These are phyloP conservation scores for Agonopterix alstromeriana DNA, from an alignment of 2,888 invertebrate species.

Conservation along the genomic window DNA sequence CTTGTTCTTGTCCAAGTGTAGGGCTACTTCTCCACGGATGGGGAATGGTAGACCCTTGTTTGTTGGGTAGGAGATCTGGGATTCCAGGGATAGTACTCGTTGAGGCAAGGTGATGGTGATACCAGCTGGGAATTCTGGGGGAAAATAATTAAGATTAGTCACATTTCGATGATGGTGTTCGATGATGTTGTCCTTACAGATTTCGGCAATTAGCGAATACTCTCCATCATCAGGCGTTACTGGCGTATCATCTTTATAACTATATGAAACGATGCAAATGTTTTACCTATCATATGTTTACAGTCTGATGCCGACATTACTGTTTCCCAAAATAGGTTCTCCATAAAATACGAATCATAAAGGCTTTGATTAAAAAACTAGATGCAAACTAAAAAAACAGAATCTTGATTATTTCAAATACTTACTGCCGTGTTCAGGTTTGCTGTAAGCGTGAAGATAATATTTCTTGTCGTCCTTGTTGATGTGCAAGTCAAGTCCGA, in stretches of 20 bases:
- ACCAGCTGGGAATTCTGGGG: slow-evolving; percentile 56
- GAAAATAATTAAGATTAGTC: background rate
- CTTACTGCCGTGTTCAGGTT: slow-evolving; percentile 79
- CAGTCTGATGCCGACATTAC: too few relatives aligned
- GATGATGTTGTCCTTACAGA: too few relatives aligned
- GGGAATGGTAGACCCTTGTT: slow-evolving; percentile 71
- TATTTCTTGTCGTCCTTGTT: slow-evolving; percentile 84
- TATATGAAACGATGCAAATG: too few relatives aligned
- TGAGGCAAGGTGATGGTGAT: slow-evolving; percentile 81
- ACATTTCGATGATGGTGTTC: too few relatives aligned
- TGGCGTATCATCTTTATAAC: too few relatives aligned
- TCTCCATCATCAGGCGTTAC: too few relatives aligned
- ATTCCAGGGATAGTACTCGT: slow-evolving; percentile 80
- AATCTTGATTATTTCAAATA: slow-evolving; percentile 10
- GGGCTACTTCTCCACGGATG: slow-evolving; percentile 77
- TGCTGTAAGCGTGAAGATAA: slow-evolving; percentile 80
- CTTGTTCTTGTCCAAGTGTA: slow-evolving; percentile 84
- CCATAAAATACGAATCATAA: too few relatives aligned
- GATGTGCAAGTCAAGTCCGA: slow-evolving; percentile 83
- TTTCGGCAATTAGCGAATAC: too few relatives aligned
- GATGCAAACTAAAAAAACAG: too few relatives aligned
- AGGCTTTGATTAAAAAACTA: too few relatives aligned
- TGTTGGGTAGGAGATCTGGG: slow-evolving; percentile 62
- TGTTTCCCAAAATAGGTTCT: too few relatives aligned
- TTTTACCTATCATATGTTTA: too few relatives aligned